These are phyloP conservation scores for Idaea biselata DNA, from an alignment of 2,888 invertebrate genomes.

Conservation along the genomic window DNA sequence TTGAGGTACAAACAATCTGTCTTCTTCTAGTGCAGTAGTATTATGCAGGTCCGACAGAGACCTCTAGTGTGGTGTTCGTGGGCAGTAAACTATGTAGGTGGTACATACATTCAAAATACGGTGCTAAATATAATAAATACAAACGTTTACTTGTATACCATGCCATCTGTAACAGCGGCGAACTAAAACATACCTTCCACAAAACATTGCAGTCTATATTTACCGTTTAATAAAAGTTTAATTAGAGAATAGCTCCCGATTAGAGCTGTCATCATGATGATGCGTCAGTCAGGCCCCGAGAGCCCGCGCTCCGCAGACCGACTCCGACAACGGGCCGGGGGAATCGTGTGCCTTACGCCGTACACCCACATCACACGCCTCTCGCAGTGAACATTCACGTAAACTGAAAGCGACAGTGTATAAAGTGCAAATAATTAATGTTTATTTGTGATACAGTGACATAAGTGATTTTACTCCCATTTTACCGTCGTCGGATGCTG, in stretches of 20 bases:
- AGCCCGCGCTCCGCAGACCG: conserved; percentile 2
- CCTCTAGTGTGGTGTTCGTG: not conserved
- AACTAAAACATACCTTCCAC: conserved; percentile 1
- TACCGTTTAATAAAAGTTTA: conserved; percentile 10
- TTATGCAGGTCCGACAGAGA: too few relatives aligned
- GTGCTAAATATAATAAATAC: not conserved
- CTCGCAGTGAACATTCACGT: not conserved
- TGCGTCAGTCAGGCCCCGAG: conserved; percentile 31
- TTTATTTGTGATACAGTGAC: conserved; percentile 1
- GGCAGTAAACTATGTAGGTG: not conserved
- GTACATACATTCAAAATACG: not conserved
- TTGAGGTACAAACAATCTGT: too few relatives aligned
- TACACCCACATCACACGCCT: not conserved
- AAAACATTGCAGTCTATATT: conserved; percentile 11
- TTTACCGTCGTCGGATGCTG: not conserved
- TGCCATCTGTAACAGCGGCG: not conserved
- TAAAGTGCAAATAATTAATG: not conserved
- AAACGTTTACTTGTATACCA: not conserved
- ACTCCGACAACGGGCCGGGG: not conserved
- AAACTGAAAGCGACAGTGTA: not conserved
- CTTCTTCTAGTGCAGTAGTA: too few relatives aligned
- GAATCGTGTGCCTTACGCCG: not conserved
- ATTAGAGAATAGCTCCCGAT: conserved; percentile 22
- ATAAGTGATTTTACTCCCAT: not conserved
- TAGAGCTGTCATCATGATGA: conserved; percentile 36